phyloP scores from a whole-genome alignment of 1,140 invertebrate species.

The Periplaneta americana region DNA sequence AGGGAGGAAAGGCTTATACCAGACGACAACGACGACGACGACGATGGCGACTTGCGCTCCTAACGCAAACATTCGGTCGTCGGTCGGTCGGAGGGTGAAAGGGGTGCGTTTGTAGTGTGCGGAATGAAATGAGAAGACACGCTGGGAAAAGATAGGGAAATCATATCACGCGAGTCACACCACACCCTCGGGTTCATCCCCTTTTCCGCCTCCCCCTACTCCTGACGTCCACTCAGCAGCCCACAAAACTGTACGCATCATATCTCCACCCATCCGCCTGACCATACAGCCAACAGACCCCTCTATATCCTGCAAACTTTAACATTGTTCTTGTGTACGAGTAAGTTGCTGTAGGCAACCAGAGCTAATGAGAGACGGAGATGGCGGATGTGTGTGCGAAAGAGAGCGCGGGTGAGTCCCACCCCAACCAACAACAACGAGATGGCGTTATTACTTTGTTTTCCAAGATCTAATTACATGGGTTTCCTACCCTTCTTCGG shows the following conservation, averaged over 20 bases:
- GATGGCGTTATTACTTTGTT: neutral
- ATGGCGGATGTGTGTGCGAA: neutral
- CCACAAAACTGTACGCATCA: neutral
- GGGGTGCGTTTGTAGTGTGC: neutral
- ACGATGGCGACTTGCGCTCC: neutral
- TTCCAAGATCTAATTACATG: neutral
- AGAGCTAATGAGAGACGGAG: neutral
- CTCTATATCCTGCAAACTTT: neutral
- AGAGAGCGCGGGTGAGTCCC: neutral
- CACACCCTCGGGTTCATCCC: too few species aligned
- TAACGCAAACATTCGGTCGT: neutral
- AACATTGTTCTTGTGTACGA: neutral
- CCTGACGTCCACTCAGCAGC: neutral
- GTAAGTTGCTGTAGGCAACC: neutral
- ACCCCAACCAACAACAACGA: neutral
- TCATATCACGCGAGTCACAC: neutral
- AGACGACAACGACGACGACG: too few species aligned
- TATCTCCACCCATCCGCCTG: neutral
- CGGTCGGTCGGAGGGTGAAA: neutral
- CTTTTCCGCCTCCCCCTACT: neutral
- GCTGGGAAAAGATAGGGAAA: neutral
- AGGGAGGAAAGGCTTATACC: neutral
- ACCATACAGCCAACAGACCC: too few species aligned
- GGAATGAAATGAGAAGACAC: neutral
- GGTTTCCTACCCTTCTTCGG: neutral